These are phyloP conservation scores for Pristionchus entomophagus DNA, from an alignment of 2,888 invertebrate species.

Conservation along the genomic window DNA sequence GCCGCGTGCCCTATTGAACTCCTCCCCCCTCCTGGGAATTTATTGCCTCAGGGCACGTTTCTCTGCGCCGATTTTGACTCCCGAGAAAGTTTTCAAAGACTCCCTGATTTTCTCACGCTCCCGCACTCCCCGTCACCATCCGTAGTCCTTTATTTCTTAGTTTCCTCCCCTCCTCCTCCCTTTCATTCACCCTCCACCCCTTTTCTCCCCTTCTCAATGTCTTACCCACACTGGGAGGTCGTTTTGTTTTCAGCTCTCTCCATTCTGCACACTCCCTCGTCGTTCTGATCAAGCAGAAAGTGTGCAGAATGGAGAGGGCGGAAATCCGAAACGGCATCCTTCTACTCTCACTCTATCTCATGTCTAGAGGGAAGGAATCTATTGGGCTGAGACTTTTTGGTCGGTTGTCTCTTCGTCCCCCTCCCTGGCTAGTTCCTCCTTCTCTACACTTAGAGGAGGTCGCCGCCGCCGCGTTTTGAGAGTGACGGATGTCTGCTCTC, in stretches of 20 bases:
- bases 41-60: neutral
- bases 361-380: neutral
- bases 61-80: too few species aligned
- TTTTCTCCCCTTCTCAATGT: neutral
- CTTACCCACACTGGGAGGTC: neutral
- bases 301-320: neutral
- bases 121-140: neutral
- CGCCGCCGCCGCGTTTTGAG: neutral
- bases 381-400: neutral
- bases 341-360: too few species aligned
- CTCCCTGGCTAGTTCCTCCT: neutral
- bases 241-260: too few species aligned
- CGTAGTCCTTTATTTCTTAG: neutral
- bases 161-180: neutral
- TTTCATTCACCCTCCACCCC: neutral
- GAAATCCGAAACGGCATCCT: too few species aligned
- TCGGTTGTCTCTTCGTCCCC: neutral
- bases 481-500: too few species aligned
- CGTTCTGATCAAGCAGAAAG: too few species aligned
- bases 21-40: neutral
- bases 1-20: neutral
- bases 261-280: neutral
- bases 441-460: neutral
- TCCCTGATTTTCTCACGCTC: conserved; percentile 21
- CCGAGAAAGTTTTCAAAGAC: neutral